These are phyloP conservation scores for Orthonevra nobilis DNA, from an alignment of 2,888 invertebrate species.

Conservation along the genomic window DNA sequence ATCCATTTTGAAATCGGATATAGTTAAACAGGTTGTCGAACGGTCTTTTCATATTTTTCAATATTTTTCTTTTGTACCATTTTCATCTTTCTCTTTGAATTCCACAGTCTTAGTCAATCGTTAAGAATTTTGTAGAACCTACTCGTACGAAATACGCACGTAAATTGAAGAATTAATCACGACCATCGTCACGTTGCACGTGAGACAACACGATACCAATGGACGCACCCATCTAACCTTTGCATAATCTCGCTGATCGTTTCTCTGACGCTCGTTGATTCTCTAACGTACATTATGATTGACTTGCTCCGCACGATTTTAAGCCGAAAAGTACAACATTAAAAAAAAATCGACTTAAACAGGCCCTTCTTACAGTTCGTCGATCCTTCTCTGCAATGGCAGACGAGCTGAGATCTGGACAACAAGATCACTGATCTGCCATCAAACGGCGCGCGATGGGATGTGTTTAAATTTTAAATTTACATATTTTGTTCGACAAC, in stretches of 20 bases:
- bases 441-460: conserved; percentile 42
- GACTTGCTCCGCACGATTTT: conserved; percentile 62
- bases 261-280: conserved; percentile 14
- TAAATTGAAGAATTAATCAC: conserved; percentile 67
- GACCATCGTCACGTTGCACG: conserved; percentile 42
- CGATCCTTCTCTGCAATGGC: conserved; percentile 44
- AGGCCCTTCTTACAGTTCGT: conserved; percentile 31
- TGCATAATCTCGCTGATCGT: conserved; percentile 61
- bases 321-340: conserved; percentile 14
- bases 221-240: conserved; percentile 52
- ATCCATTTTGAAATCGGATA: conserved; percentile 57
- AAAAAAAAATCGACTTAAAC: background rate
- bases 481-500: conserved; percentile 36
- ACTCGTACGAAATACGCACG: conserved; percentile 60
- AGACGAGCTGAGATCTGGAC: conserved; percentile 42
- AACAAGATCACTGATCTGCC: conserved; percentile 65
- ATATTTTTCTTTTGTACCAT: background rate
- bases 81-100: no score
- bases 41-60: conserved; percentile 56
- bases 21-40: conserved; percentile 54
- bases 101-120: conserved; percentile 20
- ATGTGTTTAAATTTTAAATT: conserved; percentile 48
- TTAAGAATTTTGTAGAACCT: conserved; percentile 49
- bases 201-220: background rate
- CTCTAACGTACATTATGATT: conserved; percentile 38